Conservation (phyloP, 1,140 invertebrate species). For the Aphelinus atriplicis region DNA sequence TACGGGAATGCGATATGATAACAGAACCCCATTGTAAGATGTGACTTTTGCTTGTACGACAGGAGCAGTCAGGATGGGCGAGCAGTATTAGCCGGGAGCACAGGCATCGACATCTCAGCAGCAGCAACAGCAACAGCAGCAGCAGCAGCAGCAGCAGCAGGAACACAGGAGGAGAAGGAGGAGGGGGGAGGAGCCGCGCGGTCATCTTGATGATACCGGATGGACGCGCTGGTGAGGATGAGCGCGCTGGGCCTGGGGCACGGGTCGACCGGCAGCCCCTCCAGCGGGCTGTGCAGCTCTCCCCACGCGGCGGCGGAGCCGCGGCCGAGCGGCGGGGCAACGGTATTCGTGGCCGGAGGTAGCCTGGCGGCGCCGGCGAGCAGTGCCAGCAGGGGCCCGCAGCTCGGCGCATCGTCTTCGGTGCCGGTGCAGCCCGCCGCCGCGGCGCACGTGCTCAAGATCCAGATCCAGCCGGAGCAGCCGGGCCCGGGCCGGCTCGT, state of each 20-base stretch:
- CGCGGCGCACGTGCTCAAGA: constrained; percentile 72
- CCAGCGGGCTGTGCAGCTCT: not conserved
- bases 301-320: constrained; percentile 39
- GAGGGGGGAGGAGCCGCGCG: too few species aligned
- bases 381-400: constrained; percentile 65
- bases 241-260: constrained; percentile 39
- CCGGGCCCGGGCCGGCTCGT: not conserved
- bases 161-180: too few species aligned
- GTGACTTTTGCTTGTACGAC: too few species aligned
- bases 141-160: not conserved
- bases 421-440: not conserved
- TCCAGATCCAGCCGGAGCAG: constrained; percentile 63
- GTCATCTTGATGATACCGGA: not conserved
- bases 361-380: constrained; percentile 47
- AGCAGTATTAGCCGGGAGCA: too few species aligned
- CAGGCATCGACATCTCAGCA: not conserved
- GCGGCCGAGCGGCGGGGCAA: constrained; percentile 60
- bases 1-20: too few species aligned
- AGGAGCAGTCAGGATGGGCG: too few species aligned
- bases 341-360: constrained; percentile 69
- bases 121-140: not conserved
- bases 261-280: not conserved
- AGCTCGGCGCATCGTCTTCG: constrained; percentile 55
- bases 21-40: too few species aligned
- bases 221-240: constrained; percentile 54